These are phyloP conservation scores for Pangasius sanitwongsei DNA, from an alignment of 2,797 vertebrate genomes.

Conservation along the genomic window DNA sequence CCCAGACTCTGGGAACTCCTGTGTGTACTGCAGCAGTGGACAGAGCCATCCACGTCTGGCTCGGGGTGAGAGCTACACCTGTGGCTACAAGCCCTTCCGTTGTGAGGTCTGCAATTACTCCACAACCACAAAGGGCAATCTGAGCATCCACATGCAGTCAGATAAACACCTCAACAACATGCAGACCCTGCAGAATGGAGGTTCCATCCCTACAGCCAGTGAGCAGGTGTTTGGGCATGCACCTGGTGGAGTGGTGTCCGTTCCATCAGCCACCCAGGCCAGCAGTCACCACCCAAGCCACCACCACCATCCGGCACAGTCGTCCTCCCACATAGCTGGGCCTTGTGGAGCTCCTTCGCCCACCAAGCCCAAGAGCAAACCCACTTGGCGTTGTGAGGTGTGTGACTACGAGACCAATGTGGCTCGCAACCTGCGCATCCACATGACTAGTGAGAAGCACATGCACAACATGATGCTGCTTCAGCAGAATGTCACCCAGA, in stretches of 20 bases:
- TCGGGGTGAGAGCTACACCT: constrained; percentile 98
- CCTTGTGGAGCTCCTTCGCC: constrained; percentile 93
- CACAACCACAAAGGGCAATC: constrained; percentile 98
- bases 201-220: constrained; percentile 75
- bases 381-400: constrained; percentile 98
- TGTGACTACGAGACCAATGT: constrained; percentile 99
- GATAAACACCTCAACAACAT: constrained; percentile 99
- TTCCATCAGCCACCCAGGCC: constrained; percentile 79
- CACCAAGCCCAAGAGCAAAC: constrained; percentile 98
- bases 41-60: constrained; percentile 96
- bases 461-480: constrained; percentile 99
- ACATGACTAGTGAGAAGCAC: constrained; percentile 99
- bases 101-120: constrained; percentile 99
- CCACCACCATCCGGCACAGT: constrained; percentile 78
- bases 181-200: constrained; percentile 98
- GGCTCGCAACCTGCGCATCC: constrained; percentile 96
- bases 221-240: constrained; percentile 95
- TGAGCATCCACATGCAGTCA: constrained; percentile 99
- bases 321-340: constrained; percentile 84
- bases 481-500: constrained; percentile 96
- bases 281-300: constrained; percentile 79
- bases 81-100: constrained; percentile 98
- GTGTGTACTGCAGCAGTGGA: constrained; percentile 92
- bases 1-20: constrained; percentile 94
- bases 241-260: constrained; percentile 83